Evolutionary conservation across 1,140 invertebrate species (phyloP).

Genomic region (Tetramorium alpestre): DNA sequence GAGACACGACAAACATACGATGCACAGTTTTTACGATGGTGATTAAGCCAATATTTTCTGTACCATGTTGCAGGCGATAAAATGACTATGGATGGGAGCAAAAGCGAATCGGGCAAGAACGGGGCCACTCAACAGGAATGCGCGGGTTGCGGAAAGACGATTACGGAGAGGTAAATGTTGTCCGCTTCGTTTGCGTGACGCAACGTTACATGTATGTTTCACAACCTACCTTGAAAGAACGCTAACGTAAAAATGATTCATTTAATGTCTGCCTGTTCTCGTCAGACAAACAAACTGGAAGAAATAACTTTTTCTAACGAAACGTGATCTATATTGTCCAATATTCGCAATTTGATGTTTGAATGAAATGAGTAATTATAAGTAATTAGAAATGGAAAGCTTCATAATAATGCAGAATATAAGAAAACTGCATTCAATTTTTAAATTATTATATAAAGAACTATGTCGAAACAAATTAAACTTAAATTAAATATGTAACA

Average conservation of each 20-base stretch:
- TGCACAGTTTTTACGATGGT: neutral
- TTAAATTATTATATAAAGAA: neutral
- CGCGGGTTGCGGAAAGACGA: constrained; percentile 91
- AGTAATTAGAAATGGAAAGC: neutral
- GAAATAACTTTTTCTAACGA: neutral
- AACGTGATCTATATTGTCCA: neutral
- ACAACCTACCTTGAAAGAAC: neutral
- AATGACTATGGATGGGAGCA: constrained; percentile 87
- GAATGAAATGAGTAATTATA: neutral
- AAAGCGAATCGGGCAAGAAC: constrained; percentile 84
- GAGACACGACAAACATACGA: neutral
- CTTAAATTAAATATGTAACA: neutral
- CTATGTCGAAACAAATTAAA: neutral
- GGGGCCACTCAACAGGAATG: constrained; percentile 87
- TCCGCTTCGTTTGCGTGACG: constrained; percentile 38
- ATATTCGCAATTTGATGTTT: neutral
- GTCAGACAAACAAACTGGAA: neutral
- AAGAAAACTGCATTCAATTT: neutral
- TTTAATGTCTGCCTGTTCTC: neutral
- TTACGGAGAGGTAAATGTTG: constrained; percentile 88
- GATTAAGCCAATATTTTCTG: constrained; percentile 9
- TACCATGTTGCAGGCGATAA: constrained; percentile 64
- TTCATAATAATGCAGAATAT: neutral
- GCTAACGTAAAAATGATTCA: neutral
- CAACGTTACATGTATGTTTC: constrained; percentile 4